Evolutionary conservation across 2,113 vertebrate genomes (phyloP).

Genomic region (Myiozetetes cayanensis): DNA sequence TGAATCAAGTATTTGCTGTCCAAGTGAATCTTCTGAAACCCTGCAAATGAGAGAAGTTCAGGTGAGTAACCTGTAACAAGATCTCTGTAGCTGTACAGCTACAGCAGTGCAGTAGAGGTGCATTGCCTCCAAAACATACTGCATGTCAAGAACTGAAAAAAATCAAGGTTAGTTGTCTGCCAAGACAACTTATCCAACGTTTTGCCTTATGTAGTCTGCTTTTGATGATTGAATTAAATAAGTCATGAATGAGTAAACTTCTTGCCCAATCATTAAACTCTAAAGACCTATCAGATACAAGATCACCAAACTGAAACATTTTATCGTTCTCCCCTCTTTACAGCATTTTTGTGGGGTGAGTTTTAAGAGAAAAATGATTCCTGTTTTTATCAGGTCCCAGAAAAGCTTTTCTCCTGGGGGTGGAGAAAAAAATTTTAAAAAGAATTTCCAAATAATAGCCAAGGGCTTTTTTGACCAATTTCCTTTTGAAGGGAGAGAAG

Average conservation of each 20-base stretch:
- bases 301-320: neutral
- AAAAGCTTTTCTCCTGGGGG: accelerated
- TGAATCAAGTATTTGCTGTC: neutral
- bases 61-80: neutral
- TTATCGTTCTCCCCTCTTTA: neutral
- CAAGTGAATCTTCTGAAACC: neutral
- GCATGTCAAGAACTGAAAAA: neutral
- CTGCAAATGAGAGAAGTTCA: neutral
- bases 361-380: neutral
- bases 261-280: neutral
- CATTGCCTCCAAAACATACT: neutral
- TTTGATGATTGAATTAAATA: neutral
- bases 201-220: neutral
- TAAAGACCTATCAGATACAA: neutral
- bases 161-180: neutral
- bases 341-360: neutral
- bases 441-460: neutral
- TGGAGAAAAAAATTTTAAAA: neutral
- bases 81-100: neutral
- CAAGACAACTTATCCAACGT: neutral
- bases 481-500: neutral
- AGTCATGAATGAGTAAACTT: neutral
- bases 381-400: neutral
- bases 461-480: neutral
- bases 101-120: neutral